Percentiles rank a stretch among this genome's conserved stretches.
These are phyloP conservation scores for Cecidostiba fungosa DNA, from an alignment of 2,888 invertebrate genomes.

Conservation along the genomic window DNA sequence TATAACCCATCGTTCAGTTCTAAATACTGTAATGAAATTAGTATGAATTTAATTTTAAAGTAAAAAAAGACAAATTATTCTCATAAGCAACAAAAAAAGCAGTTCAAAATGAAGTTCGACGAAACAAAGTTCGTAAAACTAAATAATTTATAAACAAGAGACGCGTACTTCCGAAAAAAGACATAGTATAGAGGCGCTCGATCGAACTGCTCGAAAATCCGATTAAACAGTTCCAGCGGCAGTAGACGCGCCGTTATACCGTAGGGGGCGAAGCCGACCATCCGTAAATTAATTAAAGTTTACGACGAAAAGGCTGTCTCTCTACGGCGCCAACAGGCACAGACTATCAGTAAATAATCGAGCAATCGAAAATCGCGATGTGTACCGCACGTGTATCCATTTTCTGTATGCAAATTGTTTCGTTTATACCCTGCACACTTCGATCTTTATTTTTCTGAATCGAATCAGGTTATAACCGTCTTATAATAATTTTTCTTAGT, in stretches of 20 bases:
- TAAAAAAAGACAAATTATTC: not conserved
- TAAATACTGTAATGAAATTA: not conserved
- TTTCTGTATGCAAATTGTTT: too few relatives aligned
- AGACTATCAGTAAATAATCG: slow-evolving; percentile 21
- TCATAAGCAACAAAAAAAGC: not conserved
- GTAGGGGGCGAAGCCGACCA: not conserved
- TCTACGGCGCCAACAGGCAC: not conserved
- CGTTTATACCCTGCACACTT: too few relatives aligned
- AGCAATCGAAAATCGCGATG: slow-evolving; percentile 6
- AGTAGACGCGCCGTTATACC: not conserved
- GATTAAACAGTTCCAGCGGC: slow-evolving; percentile 34
- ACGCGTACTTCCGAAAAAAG: not conserved
- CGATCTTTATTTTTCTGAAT: too few relatives aligned
- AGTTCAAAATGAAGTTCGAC: not conserved
- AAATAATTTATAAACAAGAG: not conserved
- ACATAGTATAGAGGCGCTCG: not conserved
- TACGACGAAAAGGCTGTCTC: slow-evolving; percentile 40
- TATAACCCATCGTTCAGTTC: not conserved
- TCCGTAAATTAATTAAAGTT: slow-evolving; percentile 52
- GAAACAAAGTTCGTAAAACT: not conserved
- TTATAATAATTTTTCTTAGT: too few relatives aligned
- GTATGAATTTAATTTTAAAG: not conserved
- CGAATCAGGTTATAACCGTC: too few relatives aligned
- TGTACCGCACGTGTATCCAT: not conserved
- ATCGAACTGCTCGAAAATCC: slow-evolving; percentile 30